Conservation (phyloP, 2,888 invertebrate genomes). For the Pheosia gnoma region DNA sequence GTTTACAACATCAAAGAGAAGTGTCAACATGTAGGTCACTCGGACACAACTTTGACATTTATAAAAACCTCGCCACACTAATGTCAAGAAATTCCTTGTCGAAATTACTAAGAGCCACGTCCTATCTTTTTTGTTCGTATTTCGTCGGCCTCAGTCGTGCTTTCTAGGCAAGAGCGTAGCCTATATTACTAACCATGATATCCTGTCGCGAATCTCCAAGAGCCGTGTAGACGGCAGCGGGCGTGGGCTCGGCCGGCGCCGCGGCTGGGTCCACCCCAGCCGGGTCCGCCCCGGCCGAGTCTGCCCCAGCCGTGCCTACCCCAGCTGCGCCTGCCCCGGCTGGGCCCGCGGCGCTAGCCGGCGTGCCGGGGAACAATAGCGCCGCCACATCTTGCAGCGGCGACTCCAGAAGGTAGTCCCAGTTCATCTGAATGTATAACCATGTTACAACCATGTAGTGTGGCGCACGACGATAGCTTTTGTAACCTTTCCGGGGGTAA, state of each 20-base stretch:
- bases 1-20: not conserved
- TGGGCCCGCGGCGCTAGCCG: slow-evolving; percentile 10
- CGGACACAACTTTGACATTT: too few relatives aligned
- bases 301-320: slow-evolving; percentile 16
- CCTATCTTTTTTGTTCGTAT: too few relatives aligned
- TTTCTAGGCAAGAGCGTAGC: too few relatives aligned
- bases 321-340: slow-evolving; percentile 18
- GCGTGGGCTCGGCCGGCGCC: too few relatives aligned
- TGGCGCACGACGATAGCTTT: too few relatives aligned
- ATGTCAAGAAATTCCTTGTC: too few relatives aligned
- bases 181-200: slow-evolving; percentile 32
- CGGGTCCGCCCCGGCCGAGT: slow-evolving; percentile 9
- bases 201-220: slow-evolving; percentile 44
- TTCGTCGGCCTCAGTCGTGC: too few relatives aligned
- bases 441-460: not conserved
- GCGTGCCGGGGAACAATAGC: slow-evolving; percentile 59
- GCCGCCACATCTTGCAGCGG: slow-evolving; percentile 90
- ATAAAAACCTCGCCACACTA: too few relatives aligned
- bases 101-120: too few relatives aligned
- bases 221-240: slow-evolving; percentile 15
- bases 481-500: too few relatives aligned
- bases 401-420: slow-evolving; percentile 78
- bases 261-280: slow-evolving; percentile 13
- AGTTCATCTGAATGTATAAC: slow-evolving; percentile 57
- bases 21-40: too few relatives aligned